Conservation (phyloP, 2,797 vertebrate species). For the Gadopsis marmoratus region DNA sequence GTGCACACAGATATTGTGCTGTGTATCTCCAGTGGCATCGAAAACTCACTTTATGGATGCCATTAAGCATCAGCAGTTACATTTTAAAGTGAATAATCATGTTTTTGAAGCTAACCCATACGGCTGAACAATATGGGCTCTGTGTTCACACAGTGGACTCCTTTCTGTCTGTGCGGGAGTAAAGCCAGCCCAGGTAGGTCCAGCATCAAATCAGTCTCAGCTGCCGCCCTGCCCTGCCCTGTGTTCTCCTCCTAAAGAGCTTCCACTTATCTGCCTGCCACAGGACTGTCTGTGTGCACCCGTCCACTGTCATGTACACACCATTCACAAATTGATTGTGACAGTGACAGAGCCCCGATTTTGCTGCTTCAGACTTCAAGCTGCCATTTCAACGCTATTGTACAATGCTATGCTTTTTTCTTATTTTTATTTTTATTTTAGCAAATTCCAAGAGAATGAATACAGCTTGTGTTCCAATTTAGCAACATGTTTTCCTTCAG, state of each 20-base stretch:
- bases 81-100: slow-evolving; percentile 76
- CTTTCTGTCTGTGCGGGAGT: slow-evolving; percentile 69
- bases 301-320: slow-evolving; percentile 78
- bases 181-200: slow-evolving; percentile 80
- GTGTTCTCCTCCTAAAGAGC: slow-evolving; percentile 81
- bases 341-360: slow-evolving; percentile 74
- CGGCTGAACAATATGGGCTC: slow-evolving; percentile 74
- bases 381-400: slow-evolving; percentile 65
- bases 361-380: slow-evolving; percentile 74
- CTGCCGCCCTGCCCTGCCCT: slow-evolving; percentile 72
- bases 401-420: slow-evolving; percentile 74
- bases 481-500: slow-evolving; percentile 73
- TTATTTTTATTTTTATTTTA: slow-evolving; percentile 38
- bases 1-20: slow-evolving; percentile 13
- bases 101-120: slow-evolving; percentile 74
- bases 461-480: slow-evolving; percentile 80
- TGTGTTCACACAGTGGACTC: slow-evolving; percentile 74
- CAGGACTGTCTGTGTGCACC: slow-evolving; percentile 78
- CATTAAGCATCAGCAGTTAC: slow-evolving; percentile 63
- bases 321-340: slow-evolving; percentile 84
- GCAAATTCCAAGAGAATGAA: slow-evolving; percentile 73
- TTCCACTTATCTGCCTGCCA: slow-evolving; percentile 85
- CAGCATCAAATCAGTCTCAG: slow-evolving; percentile 80
- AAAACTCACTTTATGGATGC: slow-evolving; percentile 47
- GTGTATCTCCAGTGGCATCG: slow-evolving; percentile 42